Percentiles rank a stretch among this genome's conserved stretches.
These are phyloP conservation scores for Leptinotarsa texana DNA, from an alignment of 1,140 invertebrate genomes.

Conservation along the genomic window DNA sequence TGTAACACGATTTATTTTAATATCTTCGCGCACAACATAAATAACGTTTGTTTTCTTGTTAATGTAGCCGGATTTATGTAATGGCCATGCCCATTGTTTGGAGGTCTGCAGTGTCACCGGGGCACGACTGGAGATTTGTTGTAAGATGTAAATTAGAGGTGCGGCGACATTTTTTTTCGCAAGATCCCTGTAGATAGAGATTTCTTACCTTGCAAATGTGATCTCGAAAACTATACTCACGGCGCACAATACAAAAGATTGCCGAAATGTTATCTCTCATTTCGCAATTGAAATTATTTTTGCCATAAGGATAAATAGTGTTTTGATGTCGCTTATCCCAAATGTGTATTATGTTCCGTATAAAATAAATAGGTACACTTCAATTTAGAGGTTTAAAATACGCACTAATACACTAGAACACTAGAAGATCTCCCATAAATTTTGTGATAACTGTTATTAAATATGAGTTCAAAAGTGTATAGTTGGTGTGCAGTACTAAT, in stretches of 20 bases:
- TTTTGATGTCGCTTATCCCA: no score
- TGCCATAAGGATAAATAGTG: no score
- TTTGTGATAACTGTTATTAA: no score
- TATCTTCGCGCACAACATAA: slow-evolving; percentile 9
- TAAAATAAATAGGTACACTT: no score
- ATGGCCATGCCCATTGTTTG: slow-evolving; percentile 18
- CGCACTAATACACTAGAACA: no score
- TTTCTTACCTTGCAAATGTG: background rate
- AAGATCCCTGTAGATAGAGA: background rate
- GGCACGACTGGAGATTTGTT: background rate
- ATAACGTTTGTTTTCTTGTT: slow-evolving; percentile 18
- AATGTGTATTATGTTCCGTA: no score
- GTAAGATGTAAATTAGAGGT: background rate
- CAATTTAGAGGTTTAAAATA: no score
- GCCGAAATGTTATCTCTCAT: no score
- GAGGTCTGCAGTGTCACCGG: background rate
- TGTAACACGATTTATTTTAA: slow-evolving; percentile 26
- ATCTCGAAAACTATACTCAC: background rate
- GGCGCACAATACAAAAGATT: background rate
- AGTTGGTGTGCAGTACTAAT: no score
- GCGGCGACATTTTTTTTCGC: background rate
- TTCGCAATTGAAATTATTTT: no score
- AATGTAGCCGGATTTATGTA: slow-evolving; percentile 22
- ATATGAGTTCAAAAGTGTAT: no score
- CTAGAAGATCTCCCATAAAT: no score